Base-by-base conservation (phyloP, 2,113 vertebrate genomes). In the Limnothrissa miodon region DNA sequence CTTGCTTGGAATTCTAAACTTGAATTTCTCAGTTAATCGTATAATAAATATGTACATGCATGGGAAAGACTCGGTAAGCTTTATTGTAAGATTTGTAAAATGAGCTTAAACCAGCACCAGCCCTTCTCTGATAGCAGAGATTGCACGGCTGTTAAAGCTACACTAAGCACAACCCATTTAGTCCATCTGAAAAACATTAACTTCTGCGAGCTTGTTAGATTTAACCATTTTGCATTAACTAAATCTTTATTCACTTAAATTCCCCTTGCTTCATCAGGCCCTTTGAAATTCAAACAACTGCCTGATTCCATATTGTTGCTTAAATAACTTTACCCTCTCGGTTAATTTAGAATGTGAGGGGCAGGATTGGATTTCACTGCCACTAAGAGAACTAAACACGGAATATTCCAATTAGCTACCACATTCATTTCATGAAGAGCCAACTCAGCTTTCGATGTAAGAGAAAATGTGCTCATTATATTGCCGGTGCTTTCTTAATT, bases 381-480 rank as follows among this genome's bases (percentile, higher is more conserved):
- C 66, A 33, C 59, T 29, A 25, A 36, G 10, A 74, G 11, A 74
- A 74, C 33, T 74, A 29, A 29, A 44, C 53, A 83, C 88, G 51
- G 87, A 88, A 84, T 79, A 86, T 89, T 79, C 85, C 84, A 89
- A 91, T 91, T 90, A 90, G 85, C 66, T 13, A 39, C 88, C 87
- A 86, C 80, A 87, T 84, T 88, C 23, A 81, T 86, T 89, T 66
- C 29, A 66, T 66, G 7, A 66, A 66, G 7, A 66, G 59, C 59
- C 29, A 66, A 33, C 59, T 23, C 51, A 66, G 59, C 4, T 33
- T 91, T 86, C 80, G 83, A 66, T 89, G 78, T 84, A 66, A 84
- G 83, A 84, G 23, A 80, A 87, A 83, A 89, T 90, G 87, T 89
- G 87, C 89, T 25, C 78, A 66, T 62, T 51, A 78, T 82, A 15